Evolutionary conservation across 2,888 invertebrate genomes (phyloP), one percentile per base, ranked within the genome.

Genomic region (Scaptomyza polygonia): DNA sequence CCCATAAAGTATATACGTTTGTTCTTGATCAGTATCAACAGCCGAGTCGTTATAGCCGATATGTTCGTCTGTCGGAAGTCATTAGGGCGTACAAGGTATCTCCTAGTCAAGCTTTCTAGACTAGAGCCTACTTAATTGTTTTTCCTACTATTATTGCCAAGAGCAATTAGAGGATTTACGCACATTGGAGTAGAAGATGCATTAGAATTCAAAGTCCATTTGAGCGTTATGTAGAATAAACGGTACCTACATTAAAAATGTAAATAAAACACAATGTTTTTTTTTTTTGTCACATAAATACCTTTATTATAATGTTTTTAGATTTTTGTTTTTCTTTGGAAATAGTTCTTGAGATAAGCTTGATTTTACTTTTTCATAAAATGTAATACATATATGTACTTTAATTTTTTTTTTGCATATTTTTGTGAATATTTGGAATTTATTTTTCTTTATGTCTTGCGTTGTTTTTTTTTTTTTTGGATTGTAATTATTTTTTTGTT

Each of bases 271-370:
- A 44, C 59, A 14, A 12, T 16, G 18, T 27, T 43, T 16, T 70
- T 78, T 84, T 16, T 16, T 27, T 43, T 16, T 70, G 76, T 84
- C 87, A 89, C 89, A 89, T 87, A 87, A 88, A 84, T 84, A 84
- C 84, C 67, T 84, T 84, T 84, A 88, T 84, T 84, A 87, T 88
- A 86, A 73, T n/a, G 36, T 39, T 75, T 72, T 79, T 76, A 70
- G 82, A 80, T 68, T 85, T 72, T 77, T 59, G 52, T 45, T 80
- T 75, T 79, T 77, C 55, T 77, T 79, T 82, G 76, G 88, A 86
- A 87, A 88, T 87, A 77, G 67, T 85, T 88, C 61, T 86, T 82
- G 89, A 89, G 87, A 88, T 89, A 87, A 89, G 89, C 89, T 86
- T 86, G 84, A 83, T 77, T 82, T 87, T 85, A 89, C 85, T 77